These are phyloP conservation scores for Lepidurus apus DNA, from an alignment of 1,140 invertebrate genomes.

Conservation along the genomic window DNA sequence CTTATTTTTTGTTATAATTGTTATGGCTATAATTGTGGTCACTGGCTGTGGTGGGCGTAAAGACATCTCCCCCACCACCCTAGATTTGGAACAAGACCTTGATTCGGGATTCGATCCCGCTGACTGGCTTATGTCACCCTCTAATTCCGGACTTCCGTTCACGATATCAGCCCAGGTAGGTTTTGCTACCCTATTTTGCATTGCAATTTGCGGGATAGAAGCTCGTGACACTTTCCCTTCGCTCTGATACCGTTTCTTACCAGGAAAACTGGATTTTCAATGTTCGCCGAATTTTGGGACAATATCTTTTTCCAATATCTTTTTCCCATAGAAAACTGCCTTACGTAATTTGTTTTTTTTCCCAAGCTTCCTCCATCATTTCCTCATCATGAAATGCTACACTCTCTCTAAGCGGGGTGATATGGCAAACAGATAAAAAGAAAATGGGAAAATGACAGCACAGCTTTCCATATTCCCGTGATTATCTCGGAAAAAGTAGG, in stretches of 20 bases:
- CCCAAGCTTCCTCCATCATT: constrained; percentile 1
- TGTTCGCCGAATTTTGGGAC: neutral
- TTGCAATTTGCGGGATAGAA: neutral
- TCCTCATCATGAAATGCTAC: neutral
- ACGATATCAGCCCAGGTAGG: constrained; percentile 7
- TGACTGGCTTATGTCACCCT: constrained; percentile 13
- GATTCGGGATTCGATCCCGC: neutral
- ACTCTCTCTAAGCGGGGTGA: neutral
- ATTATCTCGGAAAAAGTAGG: constrained; percentile 22
- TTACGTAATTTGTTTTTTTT: neutral
- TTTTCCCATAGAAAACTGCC: neutral
- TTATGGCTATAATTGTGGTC: neutral
- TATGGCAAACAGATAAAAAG: neutral
- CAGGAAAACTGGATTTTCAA: neutral
- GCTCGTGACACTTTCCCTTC: neutral
- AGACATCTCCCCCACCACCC: neutral
- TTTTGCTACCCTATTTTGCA: neutral
- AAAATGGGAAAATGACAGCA: neutral
- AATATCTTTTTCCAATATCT: no score
- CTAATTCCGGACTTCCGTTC: constrained; percentile 7
- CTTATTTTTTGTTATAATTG: neutral
- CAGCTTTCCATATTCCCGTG: constrained; percentile 4
- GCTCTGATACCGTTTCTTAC: neutral
- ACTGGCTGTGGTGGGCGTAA: neutral
- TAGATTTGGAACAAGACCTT: constrained; percentile 16